Conservation (phyloP, 1,140 invertebrate genomes). For the Tetraneura akinire region DNA sequence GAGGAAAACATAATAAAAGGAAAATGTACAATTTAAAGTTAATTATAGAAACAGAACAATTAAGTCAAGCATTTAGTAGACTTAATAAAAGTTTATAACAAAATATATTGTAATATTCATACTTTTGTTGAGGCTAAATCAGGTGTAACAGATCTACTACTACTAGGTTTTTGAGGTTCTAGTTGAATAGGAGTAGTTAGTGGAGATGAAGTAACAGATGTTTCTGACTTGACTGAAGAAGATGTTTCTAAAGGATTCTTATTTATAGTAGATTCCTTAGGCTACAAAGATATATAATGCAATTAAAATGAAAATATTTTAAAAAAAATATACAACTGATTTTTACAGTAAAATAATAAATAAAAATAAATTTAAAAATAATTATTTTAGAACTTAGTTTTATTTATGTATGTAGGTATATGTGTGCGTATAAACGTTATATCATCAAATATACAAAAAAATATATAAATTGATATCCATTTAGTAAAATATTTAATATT, state of each 20-base stretch:
- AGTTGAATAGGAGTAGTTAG: slow-evolving; percentile 33
- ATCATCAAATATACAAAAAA: no score
- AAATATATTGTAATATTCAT: not conserved
- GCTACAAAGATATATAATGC: not conserved
- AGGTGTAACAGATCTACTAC: slow-evolving; percentile 54
- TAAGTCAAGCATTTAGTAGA: slow-evolving; percentile 5
- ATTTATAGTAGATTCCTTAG: not conserved
- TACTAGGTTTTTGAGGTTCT: slow-evolving; percentile 35
- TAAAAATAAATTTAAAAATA: no score
- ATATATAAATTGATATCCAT: no score
- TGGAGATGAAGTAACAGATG: slow-evolving; percentile 43
- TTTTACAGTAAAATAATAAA: no score
- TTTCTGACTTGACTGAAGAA: slow-evolving; percentile 42
- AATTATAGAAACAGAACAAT: not conserved
- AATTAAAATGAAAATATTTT: not conserved
- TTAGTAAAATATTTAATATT: not conserved
- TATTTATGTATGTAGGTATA: no score
- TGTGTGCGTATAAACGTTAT: no score
- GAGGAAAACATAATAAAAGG: not conserved
- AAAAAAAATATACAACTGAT: no score
- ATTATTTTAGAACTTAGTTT: no score
- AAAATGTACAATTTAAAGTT: not conserved
- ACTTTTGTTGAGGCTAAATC: slow-evolving; percentile 53
- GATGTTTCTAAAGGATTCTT: slow-evolving; percentile 44
- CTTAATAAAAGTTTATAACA: not conserved